Conservation (phyloP, 2,797 vertebrate genomes). For the Gouania willdenowi region DNA sequence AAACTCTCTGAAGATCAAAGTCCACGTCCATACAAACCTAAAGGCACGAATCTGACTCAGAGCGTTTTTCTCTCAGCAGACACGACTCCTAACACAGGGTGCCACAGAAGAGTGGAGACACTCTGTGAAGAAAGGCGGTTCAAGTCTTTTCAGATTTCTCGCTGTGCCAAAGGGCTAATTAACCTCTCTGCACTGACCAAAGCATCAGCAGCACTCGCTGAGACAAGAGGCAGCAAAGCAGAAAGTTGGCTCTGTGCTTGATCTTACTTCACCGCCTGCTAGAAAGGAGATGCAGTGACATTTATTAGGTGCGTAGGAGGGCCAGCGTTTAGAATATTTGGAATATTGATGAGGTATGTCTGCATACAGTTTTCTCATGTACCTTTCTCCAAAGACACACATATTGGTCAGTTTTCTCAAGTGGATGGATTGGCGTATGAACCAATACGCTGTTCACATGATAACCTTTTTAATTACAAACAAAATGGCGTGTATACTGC, state of each 20-base stretch:
- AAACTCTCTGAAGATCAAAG: not conserved
- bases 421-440: too few species aligned
- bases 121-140: constrained; percentile 23
- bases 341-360: too few species aligned
- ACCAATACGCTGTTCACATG: too few species aligned
- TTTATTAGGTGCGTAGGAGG: too few species aligned
- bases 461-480: too few species aligned
- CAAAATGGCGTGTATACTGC: too few species aligned
- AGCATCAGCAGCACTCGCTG: constrained; percentile 1
- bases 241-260: not conserved
- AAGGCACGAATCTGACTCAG: not conserved
- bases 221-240: constrained; percentile 7
- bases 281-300: too few species aligned
- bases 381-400: too few species aligned
- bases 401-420: too few species aligned
- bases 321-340: too few species aligned
- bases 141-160: constrained; percentile 29
- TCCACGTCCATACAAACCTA: not conserved
- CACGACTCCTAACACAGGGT: constrained; percentile 4
- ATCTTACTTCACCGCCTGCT: constrained; percentile 7
- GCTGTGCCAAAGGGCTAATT: constrained; percentile 24
- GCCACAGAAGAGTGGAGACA: constrained; percentile 17
- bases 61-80: not conserved
- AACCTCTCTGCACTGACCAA: constrained; percentile 6
- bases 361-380: too few species aligned